phyloP scores from a whole-genome alignment of 2,113 vertebrate species.

The Chloroceryle aenea region DNA sequence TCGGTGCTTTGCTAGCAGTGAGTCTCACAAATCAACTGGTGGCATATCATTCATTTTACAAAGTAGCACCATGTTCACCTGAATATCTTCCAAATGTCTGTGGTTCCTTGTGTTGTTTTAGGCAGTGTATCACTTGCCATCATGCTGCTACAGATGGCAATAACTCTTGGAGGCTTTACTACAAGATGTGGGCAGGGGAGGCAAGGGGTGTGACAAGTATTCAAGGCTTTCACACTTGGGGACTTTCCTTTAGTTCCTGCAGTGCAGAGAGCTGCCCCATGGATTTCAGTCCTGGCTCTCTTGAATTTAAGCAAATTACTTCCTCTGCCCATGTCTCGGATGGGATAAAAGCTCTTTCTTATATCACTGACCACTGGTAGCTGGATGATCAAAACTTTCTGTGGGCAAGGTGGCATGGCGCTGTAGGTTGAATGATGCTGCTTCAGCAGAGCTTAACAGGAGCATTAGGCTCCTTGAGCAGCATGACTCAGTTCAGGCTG shows the following conservation, averaged over 20 bases:
- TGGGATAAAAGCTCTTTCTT: not conserved
- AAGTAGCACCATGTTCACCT: constrained; percentile 11
- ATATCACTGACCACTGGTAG: not conserved
- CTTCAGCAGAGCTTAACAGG: not conserved
- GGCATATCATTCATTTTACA: not conserved
- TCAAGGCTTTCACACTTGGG: not conserved
- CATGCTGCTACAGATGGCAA: constrained; percentile 50
- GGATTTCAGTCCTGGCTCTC: not conserved
- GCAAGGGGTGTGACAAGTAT: constrained; percentile 42
- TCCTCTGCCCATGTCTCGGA: not conserved
- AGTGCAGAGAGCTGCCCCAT: not conserved
- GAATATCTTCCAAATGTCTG: constrained; percentile 55
- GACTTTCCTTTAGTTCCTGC: not conserved
- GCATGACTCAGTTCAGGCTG: not conserved
- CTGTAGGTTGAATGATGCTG: not conserved
- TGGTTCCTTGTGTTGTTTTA: constrained; percentile 48
- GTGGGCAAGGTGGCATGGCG: not conserved
- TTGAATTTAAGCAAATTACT: not conserved
- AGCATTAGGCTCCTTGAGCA: not conserved
- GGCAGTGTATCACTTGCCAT: constrained; percentile 32
- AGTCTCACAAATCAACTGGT: not conserved
- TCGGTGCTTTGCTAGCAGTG: not conserved
- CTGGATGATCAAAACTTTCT: not conserved
- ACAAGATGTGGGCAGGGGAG: constrained; percentile 1
- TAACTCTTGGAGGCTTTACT: constrained; percentile 59